A percentile compares a stretch with the other conserved stretches of the same genome.
Conservation (phyloP, 2,888 invertebrate species). For the Lissonota sp. region DNA sequence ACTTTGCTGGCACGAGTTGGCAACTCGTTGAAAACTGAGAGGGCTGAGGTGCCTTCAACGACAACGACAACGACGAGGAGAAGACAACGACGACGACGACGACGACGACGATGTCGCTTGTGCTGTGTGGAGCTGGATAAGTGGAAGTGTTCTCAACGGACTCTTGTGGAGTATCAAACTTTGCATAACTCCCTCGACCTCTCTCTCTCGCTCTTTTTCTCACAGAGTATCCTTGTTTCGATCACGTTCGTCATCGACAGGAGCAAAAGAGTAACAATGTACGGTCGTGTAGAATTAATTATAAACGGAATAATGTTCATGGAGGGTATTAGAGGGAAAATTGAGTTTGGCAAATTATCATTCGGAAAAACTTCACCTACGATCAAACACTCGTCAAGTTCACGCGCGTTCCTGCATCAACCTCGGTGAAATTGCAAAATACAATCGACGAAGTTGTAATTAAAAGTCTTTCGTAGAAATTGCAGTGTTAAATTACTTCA, state of each 20-base stretch:
- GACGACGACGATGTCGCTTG: constrained; percentile 37
- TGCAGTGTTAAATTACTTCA: too few species aligned
- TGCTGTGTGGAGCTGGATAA: constrained; percentile 57
- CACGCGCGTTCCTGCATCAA: too few species aligned
- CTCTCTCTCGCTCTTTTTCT: background rate
- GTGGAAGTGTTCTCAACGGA: constrained; percentile 61
- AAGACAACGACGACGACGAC: constrained; percentile 33
- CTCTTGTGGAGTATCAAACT: constrained; percentile 60
- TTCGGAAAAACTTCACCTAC: too few species aligned
- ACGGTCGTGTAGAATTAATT: constrained; percentile 29
- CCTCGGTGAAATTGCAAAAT: too few species aligned
- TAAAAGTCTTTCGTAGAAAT: too few species aligned
- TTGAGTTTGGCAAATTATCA: too few species aligned
- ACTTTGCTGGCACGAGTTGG: constrained; percentile 62
- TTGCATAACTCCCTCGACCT: constrained; percentile 34
- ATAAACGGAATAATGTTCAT: background rate
- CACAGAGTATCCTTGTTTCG: constrained; percentile 32
- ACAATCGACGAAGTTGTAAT: too few species aligned
- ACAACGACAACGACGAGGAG: constrained; percentile 47
- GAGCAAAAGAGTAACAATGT: constrained; percentile 20
- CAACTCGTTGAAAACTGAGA: constrained; percentile 64
- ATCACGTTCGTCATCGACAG: constrained; percentile 22
- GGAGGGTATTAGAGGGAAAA: too few species aligned
- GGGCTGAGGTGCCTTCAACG: constrained; percentile 60
- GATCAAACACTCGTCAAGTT: too few species aligned